Base-by-base conservation (phyloP, 2,888 invertebrate genomes). In the Volucella inanis region DNA sequence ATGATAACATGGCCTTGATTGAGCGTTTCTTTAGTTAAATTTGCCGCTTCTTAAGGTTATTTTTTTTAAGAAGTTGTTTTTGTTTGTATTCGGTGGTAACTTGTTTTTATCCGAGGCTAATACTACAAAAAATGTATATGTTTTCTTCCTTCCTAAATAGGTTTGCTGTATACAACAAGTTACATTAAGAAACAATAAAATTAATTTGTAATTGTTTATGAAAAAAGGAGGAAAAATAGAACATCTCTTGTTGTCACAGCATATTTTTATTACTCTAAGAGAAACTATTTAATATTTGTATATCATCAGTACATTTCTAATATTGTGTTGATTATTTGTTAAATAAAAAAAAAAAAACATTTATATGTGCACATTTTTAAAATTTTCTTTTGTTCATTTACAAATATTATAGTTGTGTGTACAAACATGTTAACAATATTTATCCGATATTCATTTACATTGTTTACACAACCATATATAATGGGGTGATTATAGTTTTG, bases 241-340 rank as follows among this genome's bases (percentile, higher is more conserved):
- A 31, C 15, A 2, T 64, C 49, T 49, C 4, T 65, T 50, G 41
- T 54, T 67, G 18, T 55, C 55, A 68, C 55, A 68, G 70, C 70
- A 57, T 57, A 47, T 22, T 8, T 68, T 57, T 57, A 70, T 70
- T 70, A 47, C 68, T 38, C n/a, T 22, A 31, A 14, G 10, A 70
- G 39, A 68, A 57, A 68, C 54, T 54, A 45, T 39, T 49, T 31
- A 31, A 31, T 31, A 38, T 54, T 54, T 55, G 47, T 70, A 70
- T 47, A 70, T 57, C 12, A 49, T 57, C 57, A 70, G 47, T 57
- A 70, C 70, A 49, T 70, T 70, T 57, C 47, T 39, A 57, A 49
- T 57, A 18, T 15, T 57, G 70, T 57, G 38, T 70, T 57, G 57
- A 39, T 55, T 55, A 55, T 31, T 55, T 68, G 45, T 31, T 1